Evolutionary conservation across 2,797 vertebrate genomes (phyloP).

Genomic region (Octomys mimax): DNA sequence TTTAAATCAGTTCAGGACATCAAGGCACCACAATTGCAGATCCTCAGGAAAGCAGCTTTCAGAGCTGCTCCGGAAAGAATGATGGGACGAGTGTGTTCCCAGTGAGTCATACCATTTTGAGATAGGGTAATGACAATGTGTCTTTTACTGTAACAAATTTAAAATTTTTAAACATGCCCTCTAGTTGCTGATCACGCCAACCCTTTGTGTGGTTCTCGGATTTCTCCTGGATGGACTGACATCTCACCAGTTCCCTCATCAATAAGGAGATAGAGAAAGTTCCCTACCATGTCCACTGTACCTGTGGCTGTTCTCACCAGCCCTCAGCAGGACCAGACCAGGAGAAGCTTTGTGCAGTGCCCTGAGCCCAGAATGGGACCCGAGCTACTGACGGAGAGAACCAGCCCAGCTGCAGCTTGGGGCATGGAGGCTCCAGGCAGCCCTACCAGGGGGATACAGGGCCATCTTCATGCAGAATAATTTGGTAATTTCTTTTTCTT

Average conservation of each 20-base stretch:
- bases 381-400: neutral
- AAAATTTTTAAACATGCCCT: neutral
- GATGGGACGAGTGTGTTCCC: neutral
- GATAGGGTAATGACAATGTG: neutral
- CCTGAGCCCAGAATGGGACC: fast-evolving
- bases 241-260: too few species aligned
- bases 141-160: neutral
- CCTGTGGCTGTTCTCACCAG: neutral
- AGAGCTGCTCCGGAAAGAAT: neutral
- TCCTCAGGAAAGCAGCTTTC: neutral
- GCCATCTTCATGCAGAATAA: neutral
- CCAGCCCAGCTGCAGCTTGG: fast-evolving
- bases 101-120: neutral
- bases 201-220: fast-evolving
- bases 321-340: too few species aligned
- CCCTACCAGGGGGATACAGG: neutral
- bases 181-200: neutral
- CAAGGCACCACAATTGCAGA: neutral
- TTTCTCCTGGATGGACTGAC: neutral
- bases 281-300: too few species aligned
- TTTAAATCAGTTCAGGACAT: neutral
- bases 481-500: neutral
- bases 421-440: neutral
- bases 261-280: neutral
- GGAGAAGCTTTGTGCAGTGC: fast-evolving